phyloP scores from a whole-genome alignment of 2,888 invertebrate species.

The Maniola hyperantus region DNA sequence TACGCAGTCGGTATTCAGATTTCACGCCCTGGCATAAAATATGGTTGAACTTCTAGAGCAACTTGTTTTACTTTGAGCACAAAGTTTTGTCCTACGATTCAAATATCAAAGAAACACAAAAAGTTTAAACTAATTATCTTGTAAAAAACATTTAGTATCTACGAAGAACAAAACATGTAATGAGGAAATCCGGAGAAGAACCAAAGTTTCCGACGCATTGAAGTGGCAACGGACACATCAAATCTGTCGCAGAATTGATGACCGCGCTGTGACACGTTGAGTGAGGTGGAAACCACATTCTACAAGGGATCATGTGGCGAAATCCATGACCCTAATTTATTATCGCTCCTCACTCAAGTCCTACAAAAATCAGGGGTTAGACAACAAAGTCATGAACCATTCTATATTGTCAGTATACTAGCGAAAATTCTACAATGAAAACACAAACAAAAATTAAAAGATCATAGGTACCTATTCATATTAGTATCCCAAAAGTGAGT shows the following conservation, averaged over 20 bases:
- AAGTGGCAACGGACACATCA: conserved; percentile 17
- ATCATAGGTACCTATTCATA: too few species aligned
- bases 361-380: background rate
- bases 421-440: background rate
- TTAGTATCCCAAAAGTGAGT: conserved; percentile 69
- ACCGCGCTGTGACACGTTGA: conserved; percentile 4
- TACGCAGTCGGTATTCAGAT: background rate
- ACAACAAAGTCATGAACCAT: background rate
- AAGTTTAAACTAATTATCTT: background rate
- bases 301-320: conserved; percentile 2
- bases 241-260: conserved; percentile 18
- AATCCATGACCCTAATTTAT: background rate
- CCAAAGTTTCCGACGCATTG: conserved; percentile 14
- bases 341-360: background rate
- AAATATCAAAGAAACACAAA: background rate
- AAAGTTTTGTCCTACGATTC: background rate
- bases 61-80: too few species aligned
- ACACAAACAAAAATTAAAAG: conserved; percentile 53
- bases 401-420: background rate
- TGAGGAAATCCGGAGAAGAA: conserved; percentile 17
- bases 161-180: conserved; percentile 13
- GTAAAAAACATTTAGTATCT: background rate
- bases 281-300: conserved; percentile 17
- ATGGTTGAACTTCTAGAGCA: background rate
- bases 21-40: background rate